Evolutionary conservation across 2,888 invertebrate genomes (phyloP), one percentile per base, ranked within the genome.

Genomic region (Pimpla rufipes): DNA sequence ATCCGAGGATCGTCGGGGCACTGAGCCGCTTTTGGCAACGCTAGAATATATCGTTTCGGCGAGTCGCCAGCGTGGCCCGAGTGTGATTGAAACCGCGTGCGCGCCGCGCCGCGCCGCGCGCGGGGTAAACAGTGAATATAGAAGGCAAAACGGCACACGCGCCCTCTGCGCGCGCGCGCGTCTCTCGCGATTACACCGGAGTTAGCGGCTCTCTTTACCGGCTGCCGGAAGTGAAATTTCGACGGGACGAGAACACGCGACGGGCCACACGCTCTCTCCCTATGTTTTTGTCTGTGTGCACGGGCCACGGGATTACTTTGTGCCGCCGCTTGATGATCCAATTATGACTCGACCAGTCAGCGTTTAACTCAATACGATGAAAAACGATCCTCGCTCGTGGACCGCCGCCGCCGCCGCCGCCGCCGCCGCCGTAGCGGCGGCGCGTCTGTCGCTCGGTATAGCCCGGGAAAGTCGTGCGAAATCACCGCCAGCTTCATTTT

Each of bases 401-500:
- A 29, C 42, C n/a, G 23, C 64, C 18, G n/a, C n/a, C n/a, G n/a
- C n/a, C n/a, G n/a, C n/a, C n/a, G n/a, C n/a, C n/a, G n/a, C n/a
- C n/a, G n/a, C n/a, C n/a, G 16, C 29, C 37, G 40, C 37, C 8
- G 1, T 35, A 7, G 7, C 55, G 55, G 23, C n/a, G 67, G 45
- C 62, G 75, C 18, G 16, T 67, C 23, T 40, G 6, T 45, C 66
- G 21, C 42, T 57, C 37, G 13, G 10, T 40, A 55, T 55, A 45
- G 11, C 42, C 6, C 35, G 45, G 23, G 21, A 5, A 21, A 42
- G 13, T 66, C 42, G 45, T 66, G 42, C 52, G 37, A 75, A 79
- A 70, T 80, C 80, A 37, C 67, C 76, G 76, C 70, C 35, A 79
- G 66, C 67, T 77, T 78, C 74, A 81, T 84, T 83, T 83, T 78